phyloP scores from a whole-genome alignment of 2,797 vertebrate species.

The Clarias fuscus region DNA sequence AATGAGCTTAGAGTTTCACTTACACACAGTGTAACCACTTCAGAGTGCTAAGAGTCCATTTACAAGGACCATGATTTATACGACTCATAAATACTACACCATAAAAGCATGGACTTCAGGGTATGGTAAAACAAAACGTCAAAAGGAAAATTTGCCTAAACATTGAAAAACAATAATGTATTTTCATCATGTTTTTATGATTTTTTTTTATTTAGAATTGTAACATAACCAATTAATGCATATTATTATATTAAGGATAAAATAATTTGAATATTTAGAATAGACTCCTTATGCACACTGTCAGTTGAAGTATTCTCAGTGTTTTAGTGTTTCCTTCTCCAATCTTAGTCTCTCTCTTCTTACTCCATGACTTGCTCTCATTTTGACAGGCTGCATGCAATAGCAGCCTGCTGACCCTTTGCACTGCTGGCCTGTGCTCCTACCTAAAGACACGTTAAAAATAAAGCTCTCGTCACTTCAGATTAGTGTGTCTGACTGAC shows the following conservation, averaged over 20 bases:
- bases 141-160: background rate
- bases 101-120: constrained; percentile 11
- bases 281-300: background rate
- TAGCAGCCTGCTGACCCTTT: constrained; percentile 61
- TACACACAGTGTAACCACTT: constrained; percentile 27
- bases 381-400: constrained; percentile 51
- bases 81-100: constrained; percentile 25
- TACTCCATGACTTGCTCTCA: constrained; percentile 10
- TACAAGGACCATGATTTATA: constrained; percentile 20
- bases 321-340: constrained; percentile 18
- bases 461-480: constrained; percentile 85
- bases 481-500: constrained; percentile 86
- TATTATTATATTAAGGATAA: background rate
- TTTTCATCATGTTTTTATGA: background rate
- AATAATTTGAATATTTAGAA: background rate
- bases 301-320: constrained; percentile 1
- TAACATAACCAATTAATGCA: background rate
- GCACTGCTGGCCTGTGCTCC: constrained; percentile 63
- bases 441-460: constrained; percentile 85
- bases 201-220: background rate
- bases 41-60: constrained; percentile 30
- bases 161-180: background rate
- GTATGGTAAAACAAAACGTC: background rate
- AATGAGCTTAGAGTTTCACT: constrained; percentile 32
- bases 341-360: constrained; percentile 10